Evolutionary conservation across 2,113 vertebrate genomes (phyloP), one percentile per base, ranked within the genome.

Genomic region (Mustela lutreola): DNA sequence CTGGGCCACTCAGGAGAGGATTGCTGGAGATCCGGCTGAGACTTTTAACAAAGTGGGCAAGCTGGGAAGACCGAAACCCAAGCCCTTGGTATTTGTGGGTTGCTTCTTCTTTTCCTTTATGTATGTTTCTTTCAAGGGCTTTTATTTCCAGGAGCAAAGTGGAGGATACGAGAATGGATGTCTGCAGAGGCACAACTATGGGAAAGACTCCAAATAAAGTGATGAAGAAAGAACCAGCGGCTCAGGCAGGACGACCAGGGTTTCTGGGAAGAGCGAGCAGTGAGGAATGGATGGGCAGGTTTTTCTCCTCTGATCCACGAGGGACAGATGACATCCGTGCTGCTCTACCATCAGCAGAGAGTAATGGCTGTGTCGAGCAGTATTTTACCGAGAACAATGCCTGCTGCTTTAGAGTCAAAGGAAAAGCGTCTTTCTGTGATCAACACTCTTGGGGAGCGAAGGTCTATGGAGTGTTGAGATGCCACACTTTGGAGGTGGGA

Each of bases 381-480:
- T 67, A 28, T 81, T 89, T 81, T 26, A 81, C 63, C 11, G 14
- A 94, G 87, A 95, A 31, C 91, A 76, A n/a, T 48, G 94, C 21
- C 63, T 22, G 10, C 26, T 31, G 70, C 0, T 24, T 36, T 11
- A 60, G 31, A 58, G 81, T 45, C 36, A 7, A 56, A 19, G 10
- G 8, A 5, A 36, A 87, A 8, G 31, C 21, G 33, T 16, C 48
- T 63, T 50, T 31, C 62, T 6, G 11, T 14, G 33, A 42, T 65
- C 48, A 50, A 65, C 53, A 42, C 14, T 73, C 56, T 22, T 11
- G 75, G 60, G 58, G 85, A 79, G 26, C 39, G 31, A 26, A 79
- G 12, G 73, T 48, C 60, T 8, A 12, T 3, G 26, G 36, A 4
- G 42, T 10, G 21, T 28, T 19, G 67, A 70, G 21, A 42, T 1